Evolutionary conservation across 2,113 vertebrate species (phyloP).

Genomic region (Gila orcuttii): DNA sequence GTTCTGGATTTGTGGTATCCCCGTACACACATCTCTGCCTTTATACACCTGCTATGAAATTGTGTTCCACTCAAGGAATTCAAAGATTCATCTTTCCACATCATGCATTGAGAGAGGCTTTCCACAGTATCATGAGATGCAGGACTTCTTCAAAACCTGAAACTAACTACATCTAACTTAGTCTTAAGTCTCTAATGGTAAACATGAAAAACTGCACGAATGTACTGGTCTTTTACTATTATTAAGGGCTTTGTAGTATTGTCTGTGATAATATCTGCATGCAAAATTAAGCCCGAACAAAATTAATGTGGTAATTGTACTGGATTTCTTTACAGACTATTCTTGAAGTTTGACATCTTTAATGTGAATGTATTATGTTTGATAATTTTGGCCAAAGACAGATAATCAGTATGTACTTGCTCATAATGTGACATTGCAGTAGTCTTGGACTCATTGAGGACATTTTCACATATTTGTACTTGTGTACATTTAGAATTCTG

Average conservation of each 20-base stretch:
- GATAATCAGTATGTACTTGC: background rate
- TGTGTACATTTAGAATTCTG: conserved; percentile 38
- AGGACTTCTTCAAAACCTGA: background rate
- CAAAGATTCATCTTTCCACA: background rate
- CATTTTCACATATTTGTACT: conserved; percentile 27
- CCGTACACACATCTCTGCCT: conserved; percentile 7
- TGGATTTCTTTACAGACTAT: conserved; percentile 1
- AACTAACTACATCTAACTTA: background rate
- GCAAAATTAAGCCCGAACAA: conserved; percentile 12
- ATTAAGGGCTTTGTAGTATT: conserved; percentile 37
- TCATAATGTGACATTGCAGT: conserved; percentile 6
- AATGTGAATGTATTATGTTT: background rate
- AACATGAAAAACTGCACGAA: conserved; percentile 20
- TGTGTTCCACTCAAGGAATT: conserved; percentile 37
- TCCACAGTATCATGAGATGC: too few species aligned
- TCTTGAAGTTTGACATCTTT: conserved; percentile 2
- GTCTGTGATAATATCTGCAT: conserved; percentile 47
- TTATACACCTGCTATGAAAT: conserved; percentile 16
- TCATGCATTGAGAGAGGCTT: too few species aligned
- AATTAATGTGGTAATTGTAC: conserved; percentile 24
- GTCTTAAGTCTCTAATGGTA: conserved; percentile 6
- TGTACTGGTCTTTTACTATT: conserved; percentile 5
- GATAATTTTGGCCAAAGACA: conserved; percentile 15
- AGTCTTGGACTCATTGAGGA: conserved; percentile 9
- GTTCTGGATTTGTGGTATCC: conserved; percentile 13